phyloP scores from a whole-genome alignment of 2,888 invertebrate genomes.

The Papilio demoleus region DNA sequence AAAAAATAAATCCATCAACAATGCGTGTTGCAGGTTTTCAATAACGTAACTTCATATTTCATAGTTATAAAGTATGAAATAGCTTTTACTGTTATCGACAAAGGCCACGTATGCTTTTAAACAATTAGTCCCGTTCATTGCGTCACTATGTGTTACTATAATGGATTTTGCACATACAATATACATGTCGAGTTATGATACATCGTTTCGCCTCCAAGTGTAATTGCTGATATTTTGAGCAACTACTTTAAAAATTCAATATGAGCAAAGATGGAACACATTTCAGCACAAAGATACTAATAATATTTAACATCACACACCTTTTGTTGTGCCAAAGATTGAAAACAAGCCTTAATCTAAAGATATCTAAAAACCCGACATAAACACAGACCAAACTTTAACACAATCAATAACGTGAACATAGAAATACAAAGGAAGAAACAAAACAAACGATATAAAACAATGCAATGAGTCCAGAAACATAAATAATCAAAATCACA shows the following conservation, averaged over 20 bases:
- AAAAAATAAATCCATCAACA: conserved; percentile 13
- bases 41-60: conserved; percentile 6
- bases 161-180: conserved; percentile 27
- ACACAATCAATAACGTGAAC: background rate
- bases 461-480: no score
- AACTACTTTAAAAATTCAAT: background rate
- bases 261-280: no score
- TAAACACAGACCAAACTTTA: no score
- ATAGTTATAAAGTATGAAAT: conserved; percentile 21
- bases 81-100: conserved; percentile 34
- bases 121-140: conserved; percentile 56
- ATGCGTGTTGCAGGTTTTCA: conserved; percentile 4
- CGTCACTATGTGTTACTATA: conserved; percentile 43
- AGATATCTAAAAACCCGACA: no score
- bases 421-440: background rate
- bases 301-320: no score
- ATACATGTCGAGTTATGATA: conserved; percentile 9
- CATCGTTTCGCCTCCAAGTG: no score
- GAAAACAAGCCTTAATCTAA: no score
- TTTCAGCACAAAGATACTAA: no score
- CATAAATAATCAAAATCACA: background rate
- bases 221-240: no score
- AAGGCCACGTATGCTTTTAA: conserved; percentile 58
- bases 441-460: no score
- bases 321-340: no score